phyloP scores from a whole-genome alignment of 2,888 invertebrate genomes.

The Quadroppia sp. region DNA sequence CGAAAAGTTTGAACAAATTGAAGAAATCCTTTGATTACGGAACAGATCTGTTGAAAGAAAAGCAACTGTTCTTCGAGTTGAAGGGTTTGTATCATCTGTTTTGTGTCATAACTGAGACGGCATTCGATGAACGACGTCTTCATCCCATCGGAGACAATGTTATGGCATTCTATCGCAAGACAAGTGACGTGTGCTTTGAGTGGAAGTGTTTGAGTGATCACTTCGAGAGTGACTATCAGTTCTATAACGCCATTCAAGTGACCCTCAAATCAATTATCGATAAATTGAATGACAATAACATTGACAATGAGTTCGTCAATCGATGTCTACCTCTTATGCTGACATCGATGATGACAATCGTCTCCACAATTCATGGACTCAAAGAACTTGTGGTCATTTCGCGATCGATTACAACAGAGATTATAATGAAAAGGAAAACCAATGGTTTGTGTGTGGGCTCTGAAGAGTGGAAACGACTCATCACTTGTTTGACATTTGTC shows the following conservation, averaged over 20 bases:
- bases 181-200: neutral
- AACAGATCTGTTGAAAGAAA: neutral
- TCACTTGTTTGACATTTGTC: neutral
- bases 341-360: neutral
- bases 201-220: neutral
- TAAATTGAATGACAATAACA: neutral
- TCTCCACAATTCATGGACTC: neutral
- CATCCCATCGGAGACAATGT: neutral
- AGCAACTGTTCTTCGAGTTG: neutral
- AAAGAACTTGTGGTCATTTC: conserved; percentile 1
- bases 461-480: neutral
- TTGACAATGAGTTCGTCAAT: neutral
- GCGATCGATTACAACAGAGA: neutral
- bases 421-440: neutral
- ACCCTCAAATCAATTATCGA: neutral
- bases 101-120: neutral
- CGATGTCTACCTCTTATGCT: neutral
- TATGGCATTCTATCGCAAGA: neutral
- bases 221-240: neutral
- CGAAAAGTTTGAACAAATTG: neutral
- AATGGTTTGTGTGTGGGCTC: neutral
- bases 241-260: conserved; percentile 14
- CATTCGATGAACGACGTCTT: neutral
- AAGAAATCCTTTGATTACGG: neutral
- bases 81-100: neutral